phyloP scores from a whole-genome alignment of 1,140 invertebrate species.

The Mizuhopecten yessoensis region DNA sequence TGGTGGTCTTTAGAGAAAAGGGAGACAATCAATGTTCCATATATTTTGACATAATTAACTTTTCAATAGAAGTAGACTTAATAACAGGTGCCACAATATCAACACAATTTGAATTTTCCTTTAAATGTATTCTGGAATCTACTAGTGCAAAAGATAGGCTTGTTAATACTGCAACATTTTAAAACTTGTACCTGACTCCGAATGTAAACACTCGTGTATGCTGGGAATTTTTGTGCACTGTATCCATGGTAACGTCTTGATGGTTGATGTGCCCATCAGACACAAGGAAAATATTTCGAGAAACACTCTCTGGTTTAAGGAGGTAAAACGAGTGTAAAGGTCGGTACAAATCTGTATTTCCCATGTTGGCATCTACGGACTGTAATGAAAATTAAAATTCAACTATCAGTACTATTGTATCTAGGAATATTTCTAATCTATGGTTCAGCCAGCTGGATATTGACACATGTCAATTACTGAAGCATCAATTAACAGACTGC shows the following conservation, averaged over 20 bases:
- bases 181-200: slow-evolving; percentile 80
- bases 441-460: too few relatives aligned
- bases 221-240: slow-evolving; percentile 64
- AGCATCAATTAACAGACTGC: too few relatives aligned
- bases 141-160: not conserved
- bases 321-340: slow-evolving; percentile 76
- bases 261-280: slow-evolving; percentile 82
- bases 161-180: not conserved
- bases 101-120: not conserved
- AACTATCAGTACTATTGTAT: too few relatives aligned
- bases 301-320: slow-evolving; percentile 66
- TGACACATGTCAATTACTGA: too few relatives aligned
- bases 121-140: not conserved
- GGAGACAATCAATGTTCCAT: too few relatives aligned
- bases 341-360: slow-evolving; percentile 78
- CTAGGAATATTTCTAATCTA: too few relatives aligned
- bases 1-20: too few relatives aligned
- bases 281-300: slow-evolving; percentile 78
- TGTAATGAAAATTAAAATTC: slow-evolving; percentile 54
- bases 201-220: slow-evolving; percentile 80
- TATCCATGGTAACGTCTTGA: slow-evolving; percentile 69
- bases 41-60: too few relatives aligned
- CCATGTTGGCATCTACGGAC: slow-evolving; percentile 71
- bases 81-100: not conserved
- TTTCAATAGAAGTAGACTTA: too few relatives aligned